Evolutionary conservation across 2,888 invertebrate genomes (phyloP).

Genomic region (Drosophila neutralis): DNA sequence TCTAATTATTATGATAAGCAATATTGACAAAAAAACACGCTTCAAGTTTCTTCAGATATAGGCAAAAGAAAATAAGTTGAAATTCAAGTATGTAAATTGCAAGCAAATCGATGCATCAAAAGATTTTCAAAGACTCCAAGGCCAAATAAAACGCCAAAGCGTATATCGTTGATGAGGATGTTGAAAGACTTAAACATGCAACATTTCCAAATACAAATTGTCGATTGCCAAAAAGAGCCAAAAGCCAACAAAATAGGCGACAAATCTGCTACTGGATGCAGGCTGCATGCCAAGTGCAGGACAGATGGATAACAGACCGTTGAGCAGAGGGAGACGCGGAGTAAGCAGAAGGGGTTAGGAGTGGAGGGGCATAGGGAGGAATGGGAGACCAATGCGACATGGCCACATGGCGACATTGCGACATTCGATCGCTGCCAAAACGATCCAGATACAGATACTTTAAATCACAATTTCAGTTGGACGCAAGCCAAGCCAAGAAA

Average conservation of each 20-base stretch:
- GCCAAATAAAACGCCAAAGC: slow-evolving; percentile 39
- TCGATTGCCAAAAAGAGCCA: slow-evolving; percentile 60
- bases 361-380: neutral
- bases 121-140: slow-evolving; percentile 28
- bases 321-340: slow-evolving; percentile 1
- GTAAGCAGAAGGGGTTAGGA: neutral
- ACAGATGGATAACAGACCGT: slow-evolving; percentile 5
- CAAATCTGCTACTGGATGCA: slow-evolving; percentile 66
- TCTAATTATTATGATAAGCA: neutral
- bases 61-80: neutral
- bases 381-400: slow-evolving; percentile 41
- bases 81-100: slow-evolving; percentile 31
- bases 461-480: slow-evolving; percentile 78
- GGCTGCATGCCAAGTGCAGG: slow-evolving; percentile 58
- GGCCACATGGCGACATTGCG: slow-evolving; percentile 66
- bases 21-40: neutral
- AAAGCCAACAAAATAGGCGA: slow-evolving; percentile 71
- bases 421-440: slow-evolving; percentile 78
- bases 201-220: slow-evolving; percentile 77
- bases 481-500: slow-evolving; percentile 65
- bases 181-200: slow-evolving; percentile 66
- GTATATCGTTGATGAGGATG: slow-evolving; percentile 60
- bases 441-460: slow-evolving; percentile 81
- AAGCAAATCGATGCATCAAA: slow-evolving; percentile 28
- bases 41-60: neutral